A percentile compares a stretch with the other conserved stretches of the same genome.
Evolutionary conservation across 2,797 vertebrate genomes (phyloP).

Genomic region (Tapirus indicus): DNA sequence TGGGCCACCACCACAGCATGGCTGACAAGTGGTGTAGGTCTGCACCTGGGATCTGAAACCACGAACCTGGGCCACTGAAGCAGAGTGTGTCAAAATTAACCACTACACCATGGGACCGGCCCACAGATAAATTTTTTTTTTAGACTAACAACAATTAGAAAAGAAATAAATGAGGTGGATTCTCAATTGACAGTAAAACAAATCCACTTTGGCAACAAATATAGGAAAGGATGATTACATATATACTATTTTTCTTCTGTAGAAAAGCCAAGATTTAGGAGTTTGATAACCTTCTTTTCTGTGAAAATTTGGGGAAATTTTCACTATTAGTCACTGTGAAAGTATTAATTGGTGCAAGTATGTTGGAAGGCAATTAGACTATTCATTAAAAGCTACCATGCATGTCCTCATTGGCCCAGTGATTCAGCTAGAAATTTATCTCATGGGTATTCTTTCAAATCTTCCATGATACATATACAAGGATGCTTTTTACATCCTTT

Average conservation of each 20-base stretch:
- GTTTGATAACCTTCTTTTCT: neutral
- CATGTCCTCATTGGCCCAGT: neutral
- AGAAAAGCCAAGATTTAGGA: neutral
- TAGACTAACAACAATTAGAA: neutral
- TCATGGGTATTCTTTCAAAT: neutral
- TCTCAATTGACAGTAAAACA: neutral
- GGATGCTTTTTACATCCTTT: neutral
- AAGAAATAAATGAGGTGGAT: neutral
- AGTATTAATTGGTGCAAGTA: neutral
- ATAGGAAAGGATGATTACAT: neutral
- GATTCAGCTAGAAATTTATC: neutral
- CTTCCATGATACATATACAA: neutral
- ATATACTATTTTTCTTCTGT: neutral
- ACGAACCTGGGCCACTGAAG: no score
- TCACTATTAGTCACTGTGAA: neutral
- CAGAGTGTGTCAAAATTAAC: no score
- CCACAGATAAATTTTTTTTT: neutral
- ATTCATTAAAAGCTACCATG: neutral
- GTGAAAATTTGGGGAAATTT: neutral
- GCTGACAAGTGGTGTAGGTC: no score
- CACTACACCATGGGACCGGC: no score
- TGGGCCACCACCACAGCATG: no score
- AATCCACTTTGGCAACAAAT: neutral
- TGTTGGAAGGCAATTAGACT: neutral
- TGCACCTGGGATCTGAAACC: no score